Conservation (phyloP, 2,113 vertebrate genomes). For the Excalfactoria chinensis region DNA sequence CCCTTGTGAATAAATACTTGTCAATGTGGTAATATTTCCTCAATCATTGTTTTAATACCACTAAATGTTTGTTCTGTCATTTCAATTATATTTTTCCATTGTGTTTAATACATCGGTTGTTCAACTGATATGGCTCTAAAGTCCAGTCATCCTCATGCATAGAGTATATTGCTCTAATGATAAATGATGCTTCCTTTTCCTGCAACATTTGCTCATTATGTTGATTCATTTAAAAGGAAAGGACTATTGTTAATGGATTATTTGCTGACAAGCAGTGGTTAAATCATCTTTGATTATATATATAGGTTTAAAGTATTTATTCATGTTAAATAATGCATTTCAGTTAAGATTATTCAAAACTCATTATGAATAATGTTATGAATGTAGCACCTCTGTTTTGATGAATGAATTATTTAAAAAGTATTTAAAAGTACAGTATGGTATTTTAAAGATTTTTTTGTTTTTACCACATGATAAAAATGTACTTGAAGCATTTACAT, state of each 20-base stretch:
- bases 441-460: background rate
- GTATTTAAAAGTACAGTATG: background rate
- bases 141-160: background rate
- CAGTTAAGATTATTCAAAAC: constrained; percentile 3
- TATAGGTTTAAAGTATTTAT: constrained; percentile 6
- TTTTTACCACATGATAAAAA: background rate
- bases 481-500: background rate
- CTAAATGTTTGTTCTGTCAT: background rate
- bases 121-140: background rate
- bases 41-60: background rate
- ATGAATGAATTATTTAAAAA: background rate
- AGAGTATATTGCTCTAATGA: background rate
- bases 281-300: background rate
- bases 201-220: background rate
- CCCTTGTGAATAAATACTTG: background rate
- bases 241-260: background rate
- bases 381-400: background rate
- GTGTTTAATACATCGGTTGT: background rate
- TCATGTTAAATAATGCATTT: constrained; percentile 9
- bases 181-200: background rate
- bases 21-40: background rate
- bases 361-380: background rate
- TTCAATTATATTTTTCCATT: background rate
- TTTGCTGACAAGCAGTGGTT: background rate
- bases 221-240: constrained; percentile 9